phyloP scores from a whole-genome alignment of 2,888 invertebrate genomes.

The Cosmopolites sordidus region DNA sequence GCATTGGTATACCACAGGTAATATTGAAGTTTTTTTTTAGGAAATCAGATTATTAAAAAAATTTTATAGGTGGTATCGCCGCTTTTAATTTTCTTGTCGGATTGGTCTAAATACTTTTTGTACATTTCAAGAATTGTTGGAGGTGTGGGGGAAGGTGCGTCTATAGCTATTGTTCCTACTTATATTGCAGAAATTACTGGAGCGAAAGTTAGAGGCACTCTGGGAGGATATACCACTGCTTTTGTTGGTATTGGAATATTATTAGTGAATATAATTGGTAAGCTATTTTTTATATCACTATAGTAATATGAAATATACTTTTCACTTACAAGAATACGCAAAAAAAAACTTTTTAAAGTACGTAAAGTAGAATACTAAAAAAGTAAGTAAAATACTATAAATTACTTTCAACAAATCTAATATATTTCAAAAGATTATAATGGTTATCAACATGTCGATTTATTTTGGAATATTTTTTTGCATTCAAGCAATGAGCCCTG shows the following conservation, averaged over 20 bases:
- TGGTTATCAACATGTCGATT: too few relatives aligned
- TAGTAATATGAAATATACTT: too few relatives aligned
- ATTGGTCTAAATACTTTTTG: slow-evolving; percentile 5
- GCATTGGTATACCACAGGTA: slow-evolving; percentile 30
- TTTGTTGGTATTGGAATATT: slow-evolving; percentile 5
- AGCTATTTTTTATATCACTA: too few relatives aligned
- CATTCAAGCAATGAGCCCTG: too few relatives aligned
- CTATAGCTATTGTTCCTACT: slow-evolving; percentile 31
- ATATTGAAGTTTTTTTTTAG: background rate
- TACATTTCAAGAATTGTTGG: slow-evolving; percentile 22
- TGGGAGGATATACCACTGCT: slow-evolving; percentile 23
- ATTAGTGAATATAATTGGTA: slow-evolving; percentile 10
- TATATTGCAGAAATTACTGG: slow-evolving; percentile 36
- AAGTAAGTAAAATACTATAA: too few relatives aligned
- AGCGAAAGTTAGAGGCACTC: slow-evolving; percentile 31
- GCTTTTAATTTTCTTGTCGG: slow-evolving; percentile 6
- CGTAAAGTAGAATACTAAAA: too few relatives aligned
- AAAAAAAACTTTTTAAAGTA: too few relatives aligned
- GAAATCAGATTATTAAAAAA: background rate
- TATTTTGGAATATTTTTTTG: too few relatives aligned
- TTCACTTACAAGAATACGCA: too few relatives aligned
- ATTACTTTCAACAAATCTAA: too few relatives aligned
- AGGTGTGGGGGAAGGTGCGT: slow-evolving; percentile 34
- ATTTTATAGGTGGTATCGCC: slow-evolving; percentile 7
- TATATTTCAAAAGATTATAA: too few relatives aligned